These are phyloP conservation scores for Peromyscus maniculatus DNA, from an alignment of 2,113 vertebrate species.

Conservation along the genomic window DNA sequence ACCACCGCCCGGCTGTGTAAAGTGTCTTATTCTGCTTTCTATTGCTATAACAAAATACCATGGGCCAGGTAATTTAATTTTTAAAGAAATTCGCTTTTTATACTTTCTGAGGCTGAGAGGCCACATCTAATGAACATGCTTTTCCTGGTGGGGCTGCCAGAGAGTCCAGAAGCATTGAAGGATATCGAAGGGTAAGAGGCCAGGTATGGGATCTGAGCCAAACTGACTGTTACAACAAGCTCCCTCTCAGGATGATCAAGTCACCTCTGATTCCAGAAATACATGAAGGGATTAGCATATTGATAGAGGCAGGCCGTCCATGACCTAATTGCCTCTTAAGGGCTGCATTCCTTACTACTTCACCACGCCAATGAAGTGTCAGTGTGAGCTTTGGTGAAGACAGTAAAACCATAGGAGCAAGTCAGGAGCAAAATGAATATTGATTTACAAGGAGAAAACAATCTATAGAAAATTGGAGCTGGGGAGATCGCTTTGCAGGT, in stretches of 20 bases:
- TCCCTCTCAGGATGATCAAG: neutral
- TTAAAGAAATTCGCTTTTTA: neutral
- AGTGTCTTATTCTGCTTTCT: neutral
- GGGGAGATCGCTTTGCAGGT: neutral
- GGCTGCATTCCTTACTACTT: neutral
- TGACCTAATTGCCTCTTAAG: neutral
- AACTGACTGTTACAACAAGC: neutral
- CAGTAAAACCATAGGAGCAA: neutral
- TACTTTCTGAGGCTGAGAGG: neutral
- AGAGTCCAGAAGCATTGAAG: neutral
- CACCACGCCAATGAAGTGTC: neutral
- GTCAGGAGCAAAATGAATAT: constrained; percentile 43
- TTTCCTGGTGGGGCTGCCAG: neutral
- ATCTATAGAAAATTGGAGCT: neutral
- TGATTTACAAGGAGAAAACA: constrained; percentile 29
- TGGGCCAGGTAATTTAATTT: neutral
- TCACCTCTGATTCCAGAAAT: neutral
- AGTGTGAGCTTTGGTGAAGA: neutral
- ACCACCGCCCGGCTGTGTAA: no score
- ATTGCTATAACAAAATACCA: neutral
- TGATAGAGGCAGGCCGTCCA: neutral
- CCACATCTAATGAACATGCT: neutral
- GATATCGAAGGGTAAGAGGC: neutral
- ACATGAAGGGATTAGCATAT: neutral
- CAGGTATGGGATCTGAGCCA: neutral